phyloP scores from a whole-genome alignment of 2,113 vertebrate species.

The Ceratotherium simum region DNA sequence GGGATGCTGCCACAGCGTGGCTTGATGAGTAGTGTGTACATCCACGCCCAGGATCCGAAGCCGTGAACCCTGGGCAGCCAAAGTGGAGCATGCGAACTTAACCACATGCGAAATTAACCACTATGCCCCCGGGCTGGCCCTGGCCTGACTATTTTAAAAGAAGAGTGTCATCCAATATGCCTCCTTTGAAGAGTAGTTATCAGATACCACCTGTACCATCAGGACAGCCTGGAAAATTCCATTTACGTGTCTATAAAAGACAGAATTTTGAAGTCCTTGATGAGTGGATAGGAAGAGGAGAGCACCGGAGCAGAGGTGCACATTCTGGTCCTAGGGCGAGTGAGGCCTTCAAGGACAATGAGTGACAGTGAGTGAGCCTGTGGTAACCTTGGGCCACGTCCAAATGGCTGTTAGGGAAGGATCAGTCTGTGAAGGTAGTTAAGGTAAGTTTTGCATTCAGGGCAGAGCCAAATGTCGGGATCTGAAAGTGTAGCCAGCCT shows the following conservation, averaged over 20 bases:
- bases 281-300: neutral
- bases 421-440: neutral
- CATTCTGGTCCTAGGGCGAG: neutral
- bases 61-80: too few relatives aligned
- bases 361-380: neutral
- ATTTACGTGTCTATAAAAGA: neutral
- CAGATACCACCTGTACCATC: neutral
- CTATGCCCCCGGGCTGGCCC: too few relatives aligned
- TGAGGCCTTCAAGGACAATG: neutral
- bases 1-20: too few relatives aligned
- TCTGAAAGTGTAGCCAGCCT: neutral
- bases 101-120: too few relatives aligned
- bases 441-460: neutral
- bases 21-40: too few relatives aligned
- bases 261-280: neutral
- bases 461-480: neutral
- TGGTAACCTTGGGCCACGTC: neutral
- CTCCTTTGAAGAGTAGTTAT: neutral
- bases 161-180: neutral
- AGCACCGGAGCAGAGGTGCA: neutral
- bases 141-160: neutral
- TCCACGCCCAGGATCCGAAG: too few relatives aligned
- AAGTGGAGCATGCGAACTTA: too few relatives aligned
- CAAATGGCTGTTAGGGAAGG: neutral
- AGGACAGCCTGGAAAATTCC: neutral